Conservation (phyloP, 2,888 invertebrate genomes). For the Agrotis segetum region DNA sequence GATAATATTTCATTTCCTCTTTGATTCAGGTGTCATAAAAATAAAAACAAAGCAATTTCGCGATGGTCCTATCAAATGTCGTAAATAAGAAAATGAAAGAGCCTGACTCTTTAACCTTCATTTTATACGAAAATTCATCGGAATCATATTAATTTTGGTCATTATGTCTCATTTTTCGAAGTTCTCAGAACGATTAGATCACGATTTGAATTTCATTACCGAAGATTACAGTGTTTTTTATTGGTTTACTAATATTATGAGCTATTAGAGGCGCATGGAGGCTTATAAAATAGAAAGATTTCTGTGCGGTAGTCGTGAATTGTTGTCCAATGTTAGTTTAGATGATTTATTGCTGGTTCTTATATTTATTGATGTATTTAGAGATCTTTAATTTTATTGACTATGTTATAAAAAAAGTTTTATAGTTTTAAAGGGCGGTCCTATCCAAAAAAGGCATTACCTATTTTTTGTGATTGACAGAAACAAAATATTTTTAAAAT, state of each 20-base stretch:
- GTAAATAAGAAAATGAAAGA: constrained; percentile 55
- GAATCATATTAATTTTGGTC: constrained; percentile 58
- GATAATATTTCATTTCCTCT: constrained; percentile 51
- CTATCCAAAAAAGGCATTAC: too few relatives aligned
- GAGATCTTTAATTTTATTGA: background rate
- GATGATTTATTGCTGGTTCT: constrained; percentile 57
- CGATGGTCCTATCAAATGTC: constrained; percentile 52
- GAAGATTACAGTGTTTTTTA: constrained; percentile 63
- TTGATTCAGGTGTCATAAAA: constrained; percentile 51
- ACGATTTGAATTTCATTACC: constrained; percentile 68
- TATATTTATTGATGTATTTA: constrained; percentile 21
- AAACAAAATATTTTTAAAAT: too few relatives aligned
- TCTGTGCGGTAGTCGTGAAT: constrained; percentile 58
- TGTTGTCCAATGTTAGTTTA: constrained; percentile 52
- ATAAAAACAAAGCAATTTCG: constrained; percentile 61
- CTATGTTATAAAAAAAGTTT: background rate
- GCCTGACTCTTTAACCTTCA: constrained; percentile 19
- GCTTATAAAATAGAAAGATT: constrained; percentile 61
- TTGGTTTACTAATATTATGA: constrained; percentile 63
- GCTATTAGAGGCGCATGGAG: constrained; percentile 57
- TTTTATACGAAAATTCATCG: constrained; percentile 54
- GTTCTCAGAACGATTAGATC: constrained; percentile 55
- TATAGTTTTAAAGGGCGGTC: too few relatives aligned
- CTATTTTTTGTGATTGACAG: too few relatives aligned
- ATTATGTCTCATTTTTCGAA: constrained; percentile 62